phyloP scores from a whole-genome alignment of 2,888 invertebrate genomes.

The Listrodromus nycthemerus region DNA sequence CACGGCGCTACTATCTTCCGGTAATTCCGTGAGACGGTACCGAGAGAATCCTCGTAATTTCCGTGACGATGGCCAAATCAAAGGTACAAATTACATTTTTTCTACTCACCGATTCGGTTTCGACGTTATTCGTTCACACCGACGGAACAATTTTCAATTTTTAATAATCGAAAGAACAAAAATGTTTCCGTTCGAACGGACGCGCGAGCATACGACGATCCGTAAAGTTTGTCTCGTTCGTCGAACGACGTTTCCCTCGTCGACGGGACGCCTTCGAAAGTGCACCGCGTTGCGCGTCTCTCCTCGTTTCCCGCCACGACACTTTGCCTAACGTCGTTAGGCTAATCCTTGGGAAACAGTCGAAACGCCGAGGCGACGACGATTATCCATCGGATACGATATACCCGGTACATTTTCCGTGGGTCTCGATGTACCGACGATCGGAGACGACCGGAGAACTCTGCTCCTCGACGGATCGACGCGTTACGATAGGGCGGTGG shows the following conservation, averaged over 20 bases:
- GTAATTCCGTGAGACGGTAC: slow-evolving; percentile 17
- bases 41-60: slow-evolving; percentile 46
- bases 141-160: neutral
- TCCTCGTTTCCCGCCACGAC: neutral
- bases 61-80: slow-evolving; percentile 63
- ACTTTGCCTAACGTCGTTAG: slow-evolving; percentile 42
- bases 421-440: neutral
- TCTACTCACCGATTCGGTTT: slow-evolving; percentile 62
- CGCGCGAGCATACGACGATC: neutral
- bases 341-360: slow-evolving; percentile 45
- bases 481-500: slow-evolving; percentile 73
- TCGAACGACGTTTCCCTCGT: neutral
- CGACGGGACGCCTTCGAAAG: neutral
- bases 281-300: slow-evolving; percentile 5
- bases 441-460: slow-evolving; percentile 15
- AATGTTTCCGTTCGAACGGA: no score
- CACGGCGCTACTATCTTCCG: slow-evolving; percentile 64
- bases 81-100: slow-evolving; percentile 66
- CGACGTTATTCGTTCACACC: neutral
- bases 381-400: slow-evolving; percentile 38
- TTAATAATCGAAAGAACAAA: no score
- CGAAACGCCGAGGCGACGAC: slow-evolving; percentile 45
- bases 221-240: neutral
- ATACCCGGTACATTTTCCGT: slow-evolving; percentile 18
- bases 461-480: slow-evolving; percentile 70